Evolutionary conservation across 2,113 vertebrate genomes (phyloP).

Genomic region (Garra rufa): DNA sequence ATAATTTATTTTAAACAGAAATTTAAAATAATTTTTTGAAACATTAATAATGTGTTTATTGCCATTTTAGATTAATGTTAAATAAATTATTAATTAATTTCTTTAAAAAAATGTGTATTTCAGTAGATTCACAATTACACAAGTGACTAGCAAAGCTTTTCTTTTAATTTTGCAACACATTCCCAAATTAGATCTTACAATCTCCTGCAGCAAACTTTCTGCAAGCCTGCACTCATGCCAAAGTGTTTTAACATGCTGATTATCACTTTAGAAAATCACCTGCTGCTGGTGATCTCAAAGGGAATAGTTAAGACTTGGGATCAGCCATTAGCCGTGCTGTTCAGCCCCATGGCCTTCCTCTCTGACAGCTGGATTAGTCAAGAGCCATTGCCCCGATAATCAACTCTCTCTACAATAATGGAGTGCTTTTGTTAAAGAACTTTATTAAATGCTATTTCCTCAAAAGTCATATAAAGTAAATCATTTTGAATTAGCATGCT

Average conservation of each 20-base stretch:
- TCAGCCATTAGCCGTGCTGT: neutral
- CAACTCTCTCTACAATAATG: neutral
- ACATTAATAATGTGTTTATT: neutral
- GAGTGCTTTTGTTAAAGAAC: neutral
- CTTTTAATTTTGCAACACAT: neutral
- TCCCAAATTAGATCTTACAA: constrained; percentile 1
- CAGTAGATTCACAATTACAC: neutral
- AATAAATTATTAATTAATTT: no score
- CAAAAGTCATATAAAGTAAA: neutral
- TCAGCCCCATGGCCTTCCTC: constrained; percentile 14
- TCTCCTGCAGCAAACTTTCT: neutral
- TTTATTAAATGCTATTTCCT: constrained; percentile 3
- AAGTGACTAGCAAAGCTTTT: neutral
- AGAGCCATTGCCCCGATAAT: neutral
- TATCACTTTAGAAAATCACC: constrained; percentile 33
- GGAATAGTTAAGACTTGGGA: neutral
- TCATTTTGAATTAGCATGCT: neutral
- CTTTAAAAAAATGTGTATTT: neutral
- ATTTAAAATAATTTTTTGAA: neutral
- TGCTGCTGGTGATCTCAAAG: constrained; percentile 8
- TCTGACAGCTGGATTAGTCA: constrained; percentile 31
- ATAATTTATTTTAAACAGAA: no score
- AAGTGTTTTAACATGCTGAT: constrained; percentile 23
- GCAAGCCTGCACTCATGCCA: constrained; percentile 26
- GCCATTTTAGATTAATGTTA: no score